Conservation (phyloP, 2,888 invertebrate genomes). For the Lithophane semibrunnea region DNA sequence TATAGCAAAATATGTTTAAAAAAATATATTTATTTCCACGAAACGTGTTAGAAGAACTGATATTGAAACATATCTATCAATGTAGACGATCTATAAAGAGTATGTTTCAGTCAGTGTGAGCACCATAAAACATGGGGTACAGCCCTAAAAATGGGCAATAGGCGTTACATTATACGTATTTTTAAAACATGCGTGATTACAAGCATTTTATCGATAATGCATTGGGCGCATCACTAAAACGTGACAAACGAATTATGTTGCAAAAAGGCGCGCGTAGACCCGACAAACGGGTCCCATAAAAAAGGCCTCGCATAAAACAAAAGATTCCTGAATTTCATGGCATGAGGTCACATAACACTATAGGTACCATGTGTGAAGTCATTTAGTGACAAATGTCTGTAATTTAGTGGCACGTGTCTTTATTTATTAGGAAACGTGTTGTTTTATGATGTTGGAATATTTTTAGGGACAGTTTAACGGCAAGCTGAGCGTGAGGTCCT, state of each 20-base stretch:
- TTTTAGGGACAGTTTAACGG: not conserved
- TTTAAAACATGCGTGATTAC: not conserved
- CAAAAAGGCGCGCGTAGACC: conserved; percentile 61
- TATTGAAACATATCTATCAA: no score
- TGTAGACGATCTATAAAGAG: not conserved
- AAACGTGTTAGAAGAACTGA: not conserved
- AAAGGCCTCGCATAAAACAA: conserved; percentile 66
- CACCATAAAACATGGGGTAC: not conserved
- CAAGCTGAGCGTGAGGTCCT: no score
- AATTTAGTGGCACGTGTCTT: conserved; percentile 53
- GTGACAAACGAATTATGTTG: conserved; percentile 63
- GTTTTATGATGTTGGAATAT: conserved; percentile 13
- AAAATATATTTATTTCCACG: not conserved
- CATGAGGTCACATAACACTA: conserved; percentile 53
- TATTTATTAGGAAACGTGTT: conserved; percentile 23
- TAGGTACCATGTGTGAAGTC: conserved; percentile 35
- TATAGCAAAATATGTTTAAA: not conserved
- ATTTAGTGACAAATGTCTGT: conserved; percentile 46
- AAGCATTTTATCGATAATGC: conserved; percentile 52
- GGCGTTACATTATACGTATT: not conserved
- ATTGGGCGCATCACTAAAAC: conserved; percentile 57
- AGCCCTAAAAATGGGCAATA: no score
- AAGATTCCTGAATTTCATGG: conserved; percentile 65
- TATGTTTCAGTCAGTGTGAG: not conserved
- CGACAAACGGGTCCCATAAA: conserved; percentile 66